Conservation (phyloP, 2,113 vertebrate genomes). For the Petroica traversi region DNA sequence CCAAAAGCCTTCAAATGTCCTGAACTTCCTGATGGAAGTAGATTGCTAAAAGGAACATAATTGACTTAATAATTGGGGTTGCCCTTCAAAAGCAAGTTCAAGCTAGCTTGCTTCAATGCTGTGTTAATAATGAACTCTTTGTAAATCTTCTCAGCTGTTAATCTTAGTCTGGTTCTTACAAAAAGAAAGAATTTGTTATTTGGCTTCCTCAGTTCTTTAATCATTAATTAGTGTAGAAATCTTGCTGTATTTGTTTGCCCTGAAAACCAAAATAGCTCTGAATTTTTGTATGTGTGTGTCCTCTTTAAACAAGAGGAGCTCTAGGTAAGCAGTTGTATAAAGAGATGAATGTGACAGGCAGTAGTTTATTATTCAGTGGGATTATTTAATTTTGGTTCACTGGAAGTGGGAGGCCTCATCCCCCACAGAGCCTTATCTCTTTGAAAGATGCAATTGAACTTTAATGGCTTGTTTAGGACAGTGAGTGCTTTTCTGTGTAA, state of each 20-base stretch:
- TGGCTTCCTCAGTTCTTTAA: not conserved
- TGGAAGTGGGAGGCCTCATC: not conserved
- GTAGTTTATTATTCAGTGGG: not conserved
- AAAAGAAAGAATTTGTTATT: not conserved
- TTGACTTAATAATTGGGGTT: conserved; percentile 31
- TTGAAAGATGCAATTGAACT: not conserved
- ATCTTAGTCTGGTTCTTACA: not conserved
- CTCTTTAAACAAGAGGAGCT: not conserved
- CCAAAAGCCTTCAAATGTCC: not conserved
- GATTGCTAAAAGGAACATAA: not conserved
- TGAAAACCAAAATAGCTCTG: not conserved
- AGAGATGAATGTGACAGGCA: not conserved
- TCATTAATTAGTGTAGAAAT: not conserved
- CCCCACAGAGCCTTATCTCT: not conserved
- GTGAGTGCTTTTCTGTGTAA: not conserved
- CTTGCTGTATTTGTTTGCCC: not conserved
- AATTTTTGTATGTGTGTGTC: not conserved
- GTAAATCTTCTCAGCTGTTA: conserved; percentile 12
- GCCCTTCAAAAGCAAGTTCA: conserved; percentile 13
- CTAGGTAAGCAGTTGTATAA: not conserved
- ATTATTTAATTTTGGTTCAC: not conserved
- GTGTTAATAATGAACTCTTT: conserved; percentile 34
- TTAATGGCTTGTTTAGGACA: not conserved
- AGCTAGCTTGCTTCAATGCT: not conserved
- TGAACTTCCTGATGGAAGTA: not conserved